Base-by-base conservation (phyloP, 2,888 invertebrate species). In the Electrophaes corylata region DNA sequence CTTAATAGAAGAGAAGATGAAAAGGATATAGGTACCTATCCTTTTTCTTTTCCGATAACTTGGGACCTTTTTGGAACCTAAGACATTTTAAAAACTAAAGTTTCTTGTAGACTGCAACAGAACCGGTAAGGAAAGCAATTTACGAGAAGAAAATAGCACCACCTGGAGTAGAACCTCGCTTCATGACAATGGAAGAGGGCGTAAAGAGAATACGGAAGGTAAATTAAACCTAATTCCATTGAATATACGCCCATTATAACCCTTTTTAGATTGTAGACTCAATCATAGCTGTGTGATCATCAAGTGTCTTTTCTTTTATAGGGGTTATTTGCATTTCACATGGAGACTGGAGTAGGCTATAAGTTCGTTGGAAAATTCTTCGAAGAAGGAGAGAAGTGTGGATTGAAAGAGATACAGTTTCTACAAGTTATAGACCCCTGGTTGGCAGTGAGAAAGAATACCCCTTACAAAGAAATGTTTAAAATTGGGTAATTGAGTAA, bases 331-430 rank as follows among this genome's bases (percentile, higher is more conserved):
- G 95, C 94, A 1, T 95, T 95, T 67, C 94, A 95, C 74, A 94
- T 94, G 78, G 95, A 95, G 77, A 85, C 92, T 0, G 93, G 94
- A 0, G 92, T 93, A 0, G 94, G 94, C 0, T 95, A 95, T 75
- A 94, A 95, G 74, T 84, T 95, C 23, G 93, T 95, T 0, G 93
- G 93, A 14, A 94, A 94, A 75, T 94, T 93, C 51, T 96, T 94
- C 72, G 84, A 90, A 14, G 95, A 95, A 76, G 93, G 93, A 11
- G 94, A 96, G 78, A 96, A 95, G 75, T 96, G 96, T 73, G 94
- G 94, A 0, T 79, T 96, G 18, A 93, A 93, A 54, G 95, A 95
- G 73, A 94, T 96, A 68, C 92, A 92, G 65, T 93, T 92, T 64
- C 74, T 94, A 26, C 93, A 94, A 82, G 94, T 94, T 0, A 91